Percentiles rank a stretch among this genome's conserved stretches.
These are phyloP conservation scores for Eulemur rubriventer DNA, from an alignment of 2,797 vertebrate genomes.

Conservation along the genomic window DNA sequence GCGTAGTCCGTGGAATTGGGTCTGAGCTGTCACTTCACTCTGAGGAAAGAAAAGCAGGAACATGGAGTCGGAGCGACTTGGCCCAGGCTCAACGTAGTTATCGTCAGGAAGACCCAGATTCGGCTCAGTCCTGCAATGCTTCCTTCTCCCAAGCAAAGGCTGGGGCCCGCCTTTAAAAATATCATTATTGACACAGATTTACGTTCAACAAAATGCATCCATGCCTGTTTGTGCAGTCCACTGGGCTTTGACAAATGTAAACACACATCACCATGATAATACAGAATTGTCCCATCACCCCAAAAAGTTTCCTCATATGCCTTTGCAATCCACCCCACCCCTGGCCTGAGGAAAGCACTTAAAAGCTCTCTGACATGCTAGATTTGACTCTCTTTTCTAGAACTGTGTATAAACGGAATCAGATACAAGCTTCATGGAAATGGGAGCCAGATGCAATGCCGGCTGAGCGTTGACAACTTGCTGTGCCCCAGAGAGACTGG, in stretches of 20 bases:
- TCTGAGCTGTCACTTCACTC: rapidly evolving
- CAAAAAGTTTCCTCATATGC: rapidly evolving
- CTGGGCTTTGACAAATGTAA: background rate
- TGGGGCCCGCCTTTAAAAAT: rapidly evolving
- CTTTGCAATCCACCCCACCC: background rate
- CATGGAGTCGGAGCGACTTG: rapidly evolving
- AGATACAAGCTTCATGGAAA: rapidly evolving
- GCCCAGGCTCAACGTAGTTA: background rate
- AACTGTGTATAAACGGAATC: background rate
- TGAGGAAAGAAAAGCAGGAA: too few relatives aligned
- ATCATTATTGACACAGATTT: too few relatives aligned
- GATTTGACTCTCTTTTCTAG: background rate
- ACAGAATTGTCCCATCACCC: background rate
- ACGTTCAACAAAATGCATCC: too few relatives aligned
- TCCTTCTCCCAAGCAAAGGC: background rate
- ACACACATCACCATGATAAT: background rate
- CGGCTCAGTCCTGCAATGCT: rapidly evolving
- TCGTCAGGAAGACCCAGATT: rapidly evolving
- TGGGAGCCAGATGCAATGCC: rapidly evolving
- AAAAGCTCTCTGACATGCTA: background rate
- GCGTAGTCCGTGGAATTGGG: rapidly evolving
- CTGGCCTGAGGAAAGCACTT: rapidly evolving
- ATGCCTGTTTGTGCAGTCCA: background rate
- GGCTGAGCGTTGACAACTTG: background rate
- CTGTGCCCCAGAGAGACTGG: background rate